Base-by-base conservation (phyloP, 2,888 invertebrate genomes). In the Punctoribates punctum region DNA sequence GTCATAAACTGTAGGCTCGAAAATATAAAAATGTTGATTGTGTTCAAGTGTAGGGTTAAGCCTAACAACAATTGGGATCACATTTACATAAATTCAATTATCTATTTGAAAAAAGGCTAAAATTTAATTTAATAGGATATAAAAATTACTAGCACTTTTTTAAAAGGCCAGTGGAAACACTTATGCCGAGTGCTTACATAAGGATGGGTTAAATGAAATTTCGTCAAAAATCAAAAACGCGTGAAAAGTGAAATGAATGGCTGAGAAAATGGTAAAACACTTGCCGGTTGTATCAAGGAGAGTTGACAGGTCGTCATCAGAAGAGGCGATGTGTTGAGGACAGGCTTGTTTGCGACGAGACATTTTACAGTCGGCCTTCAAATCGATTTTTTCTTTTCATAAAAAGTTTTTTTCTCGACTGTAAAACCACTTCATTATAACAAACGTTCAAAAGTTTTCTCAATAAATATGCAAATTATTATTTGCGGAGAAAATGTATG, bases 331-430 rank as follows among this genome's bases (percentile, higher is more conserved):
- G 23, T 75, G 75, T 70, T 75, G 75, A 46, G 75, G 75, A 46
- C 65, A 60, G 48, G 75, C 42, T 67, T 75, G 75, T 75, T 75
- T 75, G 25, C 75, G 75, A 23, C 75, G 75, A 17, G 75, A 75
- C 75, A 75, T 75, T 48, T 42, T 15, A 27, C 27, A 62, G 15
- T 34, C 62, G 62, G 62, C 62, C 62, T 62, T 62, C 38, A 25
- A 72, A 48, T 20, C 51, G 25, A 48, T 23, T n/a, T 51, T 42
- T 62, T 62, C 34, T 29, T 62, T n/a, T 29, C n/a, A 29, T 29
- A 62, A 62, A 62, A 34, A n/a, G 62, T 62, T 62, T 62, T 4
- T 42, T 23, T 70, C 27, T 42, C 20, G 38, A 70, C 70, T 70
- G 38, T 70, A 46, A 70, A 70, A 70, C 46, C 70, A 70, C 38